Evolutionary conservation across 2,888 invertebrate species (phyloP).

Genomic region (Megaustenia siamemsis): DNA sequence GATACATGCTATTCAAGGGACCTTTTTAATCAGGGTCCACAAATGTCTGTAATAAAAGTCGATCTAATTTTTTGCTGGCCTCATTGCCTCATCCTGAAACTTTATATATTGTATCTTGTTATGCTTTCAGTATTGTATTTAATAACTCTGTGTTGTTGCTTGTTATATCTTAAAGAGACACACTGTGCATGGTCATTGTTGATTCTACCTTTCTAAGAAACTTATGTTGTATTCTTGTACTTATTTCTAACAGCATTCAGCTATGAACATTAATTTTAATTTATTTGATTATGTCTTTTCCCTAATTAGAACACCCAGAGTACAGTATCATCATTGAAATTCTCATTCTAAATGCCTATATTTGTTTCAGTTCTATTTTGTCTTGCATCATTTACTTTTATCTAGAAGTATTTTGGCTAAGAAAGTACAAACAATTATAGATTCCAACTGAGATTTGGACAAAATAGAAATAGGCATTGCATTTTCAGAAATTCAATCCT

Average conservation of each 20-base stretch:
- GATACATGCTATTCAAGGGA: background rate
- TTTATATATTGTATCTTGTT: slow-evolving; percentile 8
- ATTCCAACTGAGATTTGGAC: too few species aligned
- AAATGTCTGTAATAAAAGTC: slow-evolving; percentile 26
- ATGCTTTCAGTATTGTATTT: slow-evolving; percentile 24
- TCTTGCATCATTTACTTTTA: too few species aligned
- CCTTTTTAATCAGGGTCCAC: too few species aligned
- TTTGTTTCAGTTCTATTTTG: too few species aligned
- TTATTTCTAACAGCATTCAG: background rate
- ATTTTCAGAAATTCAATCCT: too few species aligned
- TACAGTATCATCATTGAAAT: too few species aligned
- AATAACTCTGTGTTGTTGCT: background rate
- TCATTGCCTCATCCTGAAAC: slow-evolving; percentile 26
- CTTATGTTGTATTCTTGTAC: background rate
- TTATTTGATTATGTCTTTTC: background rate
- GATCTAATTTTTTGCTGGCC: background rate
- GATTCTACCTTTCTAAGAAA: background rate
- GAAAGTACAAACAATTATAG: too few species aligned
- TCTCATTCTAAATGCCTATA: too few species aligned
- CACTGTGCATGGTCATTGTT: slow-evolving; percentile 4
- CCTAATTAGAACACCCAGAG: too few species aligned
- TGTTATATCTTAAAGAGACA: background rate
- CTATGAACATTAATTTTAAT: background rate
- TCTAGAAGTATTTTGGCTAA: too few species aligned
- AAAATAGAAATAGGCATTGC: too few species aligned